These are phyloP conservation scores for Harpagifer antarcticus DNA, from an alignment of 2,797 vertebrate genomes.

Conservation along the genomic window DNA sequence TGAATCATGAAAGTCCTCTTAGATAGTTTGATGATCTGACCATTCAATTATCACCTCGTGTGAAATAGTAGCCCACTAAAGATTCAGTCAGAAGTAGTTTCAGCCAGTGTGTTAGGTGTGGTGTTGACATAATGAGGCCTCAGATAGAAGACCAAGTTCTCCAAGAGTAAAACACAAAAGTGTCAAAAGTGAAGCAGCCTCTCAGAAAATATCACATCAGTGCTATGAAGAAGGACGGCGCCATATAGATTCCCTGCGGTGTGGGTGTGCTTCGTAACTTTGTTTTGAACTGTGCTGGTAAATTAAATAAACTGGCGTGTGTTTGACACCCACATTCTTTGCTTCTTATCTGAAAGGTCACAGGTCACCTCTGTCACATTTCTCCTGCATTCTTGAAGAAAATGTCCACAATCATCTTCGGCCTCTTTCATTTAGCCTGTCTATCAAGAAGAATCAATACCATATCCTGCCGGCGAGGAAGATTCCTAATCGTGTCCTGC, in stretches of 20 bases:
- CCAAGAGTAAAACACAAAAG: conserved; percentile 23
- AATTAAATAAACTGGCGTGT: conserved; percentile 41
- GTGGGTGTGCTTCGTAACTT: conserved; percentile 12
- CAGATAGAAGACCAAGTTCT: conserved; percentile 5
- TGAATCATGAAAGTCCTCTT: not conserved
- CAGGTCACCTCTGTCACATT: conserved; percentile 33
- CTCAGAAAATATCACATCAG: conserved; percentile 51
- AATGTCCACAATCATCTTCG: conserved; percentile 2
- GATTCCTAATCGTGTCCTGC: not conserved
- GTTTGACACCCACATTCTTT: conserved; percentile 29
- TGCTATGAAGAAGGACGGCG: conserved; percentile 30
- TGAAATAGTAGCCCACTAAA: not conserved
- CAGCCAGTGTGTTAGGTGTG: conserved; percentile 25
- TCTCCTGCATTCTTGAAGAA: conserved; percentile 25
- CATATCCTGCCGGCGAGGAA: not conserved
- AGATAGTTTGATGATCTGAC: not conserved
- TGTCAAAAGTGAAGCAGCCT: conserved; percentile 51
- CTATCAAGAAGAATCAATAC: not conserved
- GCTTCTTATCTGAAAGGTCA: conserved; percentile 39
- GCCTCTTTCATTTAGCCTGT: conserved; percentile 8
- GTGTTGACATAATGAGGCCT: conserved; percentile 3
- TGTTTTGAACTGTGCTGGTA: conserved; percentile 19
- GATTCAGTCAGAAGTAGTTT: conserved; percentile 17
- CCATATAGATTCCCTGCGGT: not conserved
- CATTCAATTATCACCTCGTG: not conserved